Base-by-base conservation (phyloP, 2,888 invertebrate genomes). In the Tryphoninae sp. region DNA sequence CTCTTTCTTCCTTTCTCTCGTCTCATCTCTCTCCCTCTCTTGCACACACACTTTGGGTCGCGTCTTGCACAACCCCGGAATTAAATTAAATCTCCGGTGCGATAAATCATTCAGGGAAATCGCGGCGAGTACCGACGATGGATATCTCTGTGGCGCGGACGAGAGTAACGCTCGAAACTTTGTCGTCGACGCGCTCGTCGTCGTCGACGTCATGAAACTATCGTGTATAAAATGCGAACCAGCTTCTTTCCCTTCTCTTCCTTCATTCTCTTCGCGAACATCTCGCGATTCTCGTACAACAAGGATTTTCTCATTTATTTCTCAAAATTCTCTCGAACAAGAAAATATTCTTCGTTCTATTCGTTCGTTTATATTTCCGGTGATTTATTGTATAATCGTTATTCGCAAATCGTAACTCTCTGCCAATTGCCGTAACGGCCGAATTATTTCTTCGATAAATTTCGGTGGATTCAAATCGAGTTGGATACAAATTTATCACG, bases 51-150 rank as follows among this genome's bases (percentile, higher is more conserved):
- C 59, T 19, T 11, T 23, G 45, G 53, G 49, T 73, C 53, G 49
- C 74, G 69, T 53, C 69, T 74, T 65, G 74, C 67, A 75, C 26
- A 68, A 74, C 49, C 78, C 76, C 78, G 69, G 81, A 86, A 84
- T 86, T 86, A 86, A 86, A 84, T 86, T 86, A 83, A 86, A 84
- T 82, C 82, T 81, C 81, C 74, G 77, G 75, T 77, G 80, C 76
- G 83, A 85, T 85, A 84, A 84, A 84, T 84, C 83, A 84, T 83
- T 81, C 69, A 53, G 45, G 68, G 69, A 78, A 78, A 81, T 78
- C 74, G 74, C 69, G 74, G 74, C 53, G 74, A 69, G 69, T 65
- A 11, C 26, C 74, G 65, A 65, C 74, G 78, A 71, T 74, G 73
- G 69, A 65, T 78, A 78, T 78, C 78, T 78, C 78, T 59, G 72